Base-by-base conservation (phyloP, 2,113 vertebrate species). In the Scomber japonicus region DNA sequence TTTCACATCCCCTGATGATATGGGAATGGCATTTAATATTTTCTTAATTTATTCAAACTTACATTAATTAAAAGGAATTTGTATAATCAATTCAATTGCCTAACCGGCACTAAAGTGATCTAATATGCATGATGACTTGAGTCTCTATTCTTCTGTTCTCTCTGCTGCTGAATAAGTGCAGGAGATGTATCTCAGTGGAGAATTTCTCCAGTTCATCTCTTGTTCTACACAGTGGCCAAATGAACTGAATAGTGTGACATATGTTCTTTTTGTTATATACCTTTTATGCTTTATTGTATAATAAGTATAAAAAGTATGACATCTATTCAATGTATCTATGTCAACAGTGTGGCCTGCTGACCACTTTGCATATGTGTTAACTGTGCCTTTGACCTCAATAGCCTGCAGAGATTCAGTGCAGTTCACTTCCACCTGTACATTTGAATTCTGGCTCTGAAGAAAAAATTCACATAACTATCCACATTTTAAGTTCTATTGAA, bases 41-140 rank as follows among this genome's bases (percentile, higher is more conserved):
- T 86, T 73, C 70, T 86, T 93, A 93, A 93, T 94, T 75, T 93
- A 94, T 94, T 94, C 92, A 91, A 90, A 85, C 75, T 76, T 84
- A 89, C 75, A 80, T 91, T 93, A 92, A 93, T 95, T 95, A 90
- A 93, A 91, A 83, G 63, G 65, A 86, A 91, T 91, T 81, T 88
- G 82, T 90, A 87, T 93, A 94, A 95, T 93, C 85, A 91, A 91
- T 91, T 91, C 76, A 89, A 81, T 90, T 88, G 91, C 93, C 94
- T 93, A 87, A 94, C 85, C 77, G 81, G 73, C 80, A 82, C 80
- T 71, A 71, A 88, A 86, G 85, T 88, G 76, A 91, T 90, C 84
- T 86, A 89, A 93, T 91, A 89, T 90, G 86, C 84, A 88, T 80
- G 82, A 78, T 81, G 80, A 82, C 75, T 85, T 24, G 53, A 83